phyloP scores from a whole-genome alignment of 2,888 invertebrate genomes.

The Limnephilus lunatus region DNA sequence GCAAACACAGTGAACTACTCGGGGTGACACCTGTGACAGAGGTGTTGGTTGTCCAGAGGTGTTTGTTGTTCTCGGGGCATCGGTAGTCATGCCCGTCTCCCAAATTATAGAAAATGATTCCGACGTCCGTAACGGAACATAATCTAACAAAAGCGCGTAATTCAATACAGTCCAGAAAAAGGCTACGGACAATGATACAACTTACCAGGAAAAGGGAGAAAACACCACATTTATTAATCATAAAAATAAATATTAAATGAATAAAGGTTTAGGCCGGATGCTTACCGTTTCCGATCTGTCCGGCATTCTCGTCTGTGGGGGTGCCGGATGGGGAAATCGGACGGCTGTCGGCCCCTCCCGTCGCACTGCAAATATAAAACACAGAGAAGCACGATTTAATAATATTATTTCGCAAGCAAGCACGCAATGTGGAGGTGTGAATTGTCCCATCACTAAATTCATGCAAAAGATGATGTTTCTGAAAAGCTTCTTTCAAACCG shows the following conservation, averaged over 20 bases:
- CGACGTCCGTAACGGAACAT: background rate
- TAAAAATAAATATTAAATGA: conserved; percentile 58
- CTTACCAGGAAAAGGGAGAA: background rate
- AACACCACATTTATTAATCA: background rate
- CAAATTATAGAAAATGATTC: too few species aligned
- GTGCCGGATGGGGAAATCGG: conserved; percentile 87
- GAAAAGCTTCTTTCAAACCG: background rate
- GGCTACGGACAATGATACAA: background rate
- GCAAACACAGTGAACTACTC: too few species aligned
- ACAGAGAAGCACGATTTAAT: conserved; percentile 4
- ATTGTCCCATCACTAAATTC: background rate
- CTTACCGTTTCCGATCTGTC: conserved; percentile 86
- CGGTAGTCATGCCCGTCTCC: too few species aligned
- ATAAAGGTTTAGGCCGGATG: conserved; percentile 65
- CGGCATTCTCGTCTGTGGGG: conserved; percentile 88
- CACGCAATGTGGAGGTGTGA: background rate
- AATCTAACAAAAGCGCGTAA: background rate
- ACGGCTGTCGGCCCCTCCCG: conserved; percentile 93
- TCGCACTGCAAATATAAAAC: conserved; percentile 81
- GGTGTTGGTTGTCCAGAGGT: too few species aligned
- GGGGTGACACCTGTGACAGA: too few species aligned
- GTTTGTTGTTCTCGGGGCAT: too few species aligned
- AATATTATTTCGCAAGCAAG: background rate
- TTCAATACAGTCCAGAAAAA: background rate
- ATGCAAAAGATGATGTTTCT: background rate